Evolutionary conservation across 2,113 vertebrate species (phyloP).

Genomic region (Urocolius indicus): DNA sequence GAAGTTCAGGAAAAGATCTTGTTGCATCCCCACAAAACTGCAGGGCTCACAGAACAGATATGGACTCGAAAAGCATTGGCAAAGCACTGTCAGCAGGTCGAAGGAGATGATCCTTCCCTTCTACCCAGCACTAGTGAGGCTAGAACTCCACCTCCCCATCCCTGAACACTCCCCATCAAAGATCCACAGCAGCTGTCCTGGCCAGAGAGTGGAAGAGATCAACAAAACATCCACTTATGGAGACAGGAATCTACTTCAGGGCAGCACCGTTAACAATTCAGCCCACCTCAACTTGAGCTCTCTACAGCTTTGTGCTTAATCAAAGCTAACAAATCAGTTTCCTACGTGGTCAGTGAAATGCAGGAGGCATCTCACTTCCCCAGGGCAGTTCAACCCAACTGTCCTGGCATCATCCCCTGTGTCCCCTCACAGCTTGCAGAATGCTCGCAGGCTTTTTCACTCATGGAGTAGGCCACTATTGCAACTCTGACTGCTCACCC

Average conservation of each 20-base stretch:
- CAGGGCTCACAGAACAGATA: neutral
- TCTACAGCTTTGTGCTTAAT: neutral
- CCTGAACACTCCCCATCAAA: fast-evolving
- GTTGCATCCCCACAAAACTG: neutral
- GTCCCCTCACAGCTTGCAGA: neutral
- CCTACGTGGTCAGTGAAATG: neutral
- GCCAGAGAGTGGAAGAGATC: neutral
- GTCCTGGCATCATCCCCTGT: neutral
- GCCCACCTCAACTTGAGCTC: neutral
- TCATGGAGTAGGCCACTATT: neutral
- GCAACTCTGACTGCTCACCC: neutral
- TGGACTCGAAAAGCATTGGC: neutral
- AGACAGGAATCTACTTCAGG: neutral
- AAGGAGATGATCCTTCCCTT: neutral
- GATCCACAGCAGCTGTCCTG: neutral
- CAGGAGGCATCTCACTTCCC: neutral
- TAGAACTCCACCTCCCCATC: neutral
- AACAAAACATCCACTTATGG: neutral
- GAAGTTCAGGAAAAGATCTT: neutral
- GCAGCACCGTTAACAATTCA: fast-evolving
- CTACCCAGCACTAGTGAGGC: neutral
- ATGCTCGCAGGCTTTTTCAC: neutral
- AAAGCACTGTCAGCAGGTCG: neutral
- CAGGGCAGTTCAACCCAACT: neutral
- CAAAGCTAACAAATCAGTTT: neutral